Evolutionary conservation across 2,888 invertebrate genomes (phyloP).

Genomic region (Lottia scabra): DNA sequence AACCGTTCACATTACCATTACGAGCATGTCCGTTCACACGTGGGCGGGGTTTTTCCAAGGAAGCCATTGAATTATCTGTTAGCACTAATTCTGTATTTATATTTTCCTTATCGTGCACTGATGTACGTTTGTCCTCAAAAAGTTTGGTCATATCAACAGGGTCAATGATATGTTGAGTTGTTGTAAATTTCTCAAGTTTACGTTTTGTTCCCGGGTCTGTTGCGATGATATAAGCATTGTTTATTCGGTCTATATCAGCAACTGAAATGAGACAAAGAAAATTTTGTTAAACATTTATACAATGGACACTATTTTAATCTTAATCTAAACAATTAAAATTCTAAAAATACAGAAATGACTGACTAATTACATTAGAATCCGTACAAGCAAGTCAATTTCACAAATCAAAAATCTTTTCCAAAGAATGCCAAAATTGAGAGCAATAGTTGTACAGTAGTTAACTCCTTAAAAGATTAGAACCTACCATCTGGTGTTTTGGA

Average conservation of each 20-base stretch:
- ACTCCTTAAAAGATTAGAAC: no score
- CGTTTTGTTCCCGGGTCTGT: slow-evolving; percentile 94
- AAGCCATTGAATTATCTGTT: slow-evolving; percentile 21
- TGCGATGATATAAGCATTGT: slow-evolving; percentile 98
- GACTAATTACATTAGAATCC: no score
- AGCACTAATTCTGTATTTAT: slow-evolving; percentile 20
- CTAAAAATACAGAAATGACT: no score
- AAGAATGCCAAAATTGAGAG: no score
- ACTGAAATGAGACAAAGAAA: slow-evolving; percentile 39
- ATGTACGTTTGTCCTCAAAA: slow-evolving; percentile 22
- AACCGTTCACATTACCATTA: slow-evolving; percentile 22
- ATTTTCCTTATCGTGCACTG: slow-evolving; percentile 25
- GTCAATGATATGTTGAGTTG: slow-evolving; percentile 91
- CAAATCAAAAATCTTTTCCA: no score
- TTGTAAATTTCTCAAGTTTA: slow-evolving; percentile 86
- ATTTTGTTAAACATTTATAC: no score
- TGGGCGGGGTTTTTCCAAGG: slow-evolving; percentile 8
- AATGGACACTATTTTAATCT: no score
- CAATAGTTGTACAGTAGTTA: no score
- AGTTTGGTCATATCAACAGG: slow-evolving; percentile 94
- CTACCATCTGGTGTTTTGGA: no score
- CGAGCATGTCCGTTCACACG: background rate
- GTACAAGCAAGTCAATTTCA: no score
- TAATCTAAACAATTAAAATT: no score
- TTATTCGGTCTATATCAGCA: slow-evolving; percentile 71